Evolutionary conservation across 2,888 invertebrate species (phyloP), one percentile per base, ranked within the genome.

Genomic region (Lomographa bimaculata): DNA sequence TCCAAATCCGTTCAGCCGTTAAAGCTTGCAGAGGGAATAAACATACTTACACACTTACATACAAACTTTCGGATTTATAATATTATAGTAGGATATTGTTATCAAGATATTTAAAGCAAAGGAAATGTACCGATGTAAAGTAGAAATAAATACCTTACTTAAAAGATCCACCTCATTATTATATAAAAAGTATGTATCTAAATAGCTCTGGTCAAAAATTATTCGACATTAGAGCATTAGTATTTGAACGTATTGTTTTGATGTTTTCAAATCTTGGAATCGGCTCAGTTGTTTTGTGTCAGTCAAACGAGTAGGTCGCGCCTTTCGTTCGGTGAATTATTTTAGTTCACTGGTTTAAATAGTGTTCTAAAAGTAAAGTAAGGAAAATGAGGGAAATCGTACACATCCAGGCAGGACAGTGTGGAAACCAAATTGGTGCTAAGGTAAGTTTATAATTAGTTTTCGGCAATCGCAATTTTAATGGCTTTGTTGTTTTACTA

Each of bases 381-480:
- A 89, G 72, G 14, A 46, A 47, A 67, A 95, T 95, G 95, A 91
- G 95, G 76, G 95, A 95, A 91, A 95, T 95, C 67, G 93, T 94
- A 42, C 94, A 94, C 65, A 91, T 95, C 64, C 95, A 95, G 78
- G 94, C 93, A 50, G 95, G 95, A 48, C 95, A 95, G 76, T 95
- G 95, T 75, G 95, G 95, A 44, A 89, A 89, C 57, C 87, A 87
- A 66, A 87, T 89, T 46, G 87, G 87, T 34, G 87, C 87, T 44
- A 89, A 89, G 83, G 87, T 87, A 63, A 68, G 53, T n/a, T 10
- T 5, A 2, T 7, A 28, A 4, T 1, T 10, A 5, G 14, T 11
- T 2, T 7, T 25, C 7, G 11, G 10, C 7, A 7, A 4, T 0
- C 8, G 6, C 8, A n/a, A n/a, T n/a, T n/a, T n/a, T n/a, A n/a